Evolutionary conservation across 2,888 invertebrate genomes (phyloP), one percentile per base, ranked within the genome.

Genomic region (Phaedon cochleariae): DNA sequence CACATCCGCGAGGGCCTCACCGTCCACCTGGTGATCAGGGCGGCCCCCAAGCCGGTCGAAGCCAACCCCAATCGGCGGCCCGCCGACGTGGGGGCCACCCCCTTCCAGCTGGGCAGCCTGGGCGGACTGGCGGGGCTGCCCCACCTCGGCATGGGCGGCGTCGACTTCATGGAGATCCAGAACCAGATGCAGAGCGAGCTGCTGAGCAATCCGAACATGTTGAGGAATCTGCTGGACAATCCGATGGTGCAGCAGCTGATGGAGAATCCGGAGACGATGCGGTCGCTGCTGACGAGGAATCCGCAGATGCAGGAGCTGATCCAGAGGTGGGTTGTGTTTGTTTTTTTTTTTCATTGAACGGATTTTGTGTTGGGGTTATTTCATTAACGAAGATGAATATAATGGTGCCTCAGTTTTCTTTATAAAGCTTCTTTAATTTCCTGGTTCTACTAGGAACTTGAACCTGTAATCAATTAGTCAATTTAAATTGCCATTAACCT

Each of bases 241-340:
- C 97, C 97, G 0, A 84, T 98, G 72, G 95, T 98, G 69, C 97
- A 97, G 83, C 92, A 93, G 81, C 88, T 98, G 86, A 94, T 98
- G 94, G 95, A 92, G 76, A 96, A 97, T 85, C 98, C 98, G 0
- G 97, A 98, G 71, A 92, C 96, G 69, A 94, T 99, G 91, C 89
- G 98, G 70, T 89, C 92, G 26, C 87, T 99, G 74, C 92, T 99
- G 69, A 93, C 93, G 70, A 92, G 95, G 37, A 98, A 98, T 87
- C 98, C 98, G 22, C 97, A 98, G 85, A 97, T 99, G 93, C 97
- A 97, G 82, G 95, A 96, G 79, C 85, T 98, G 62, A 96, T 98
- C 90, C 90, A 81, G 90, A 90, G 97, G 71, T 71, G 64, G n/a
- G 61, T 61, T 31, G 17, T 6, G 6, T 20, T n/a, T 22, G n/a